Evolutionary conservation across 2,888 invertebrate genomes (phyloP), one percentile per base, ranked within the genome.

Genomic region (Dynastes tityus): DNA sequence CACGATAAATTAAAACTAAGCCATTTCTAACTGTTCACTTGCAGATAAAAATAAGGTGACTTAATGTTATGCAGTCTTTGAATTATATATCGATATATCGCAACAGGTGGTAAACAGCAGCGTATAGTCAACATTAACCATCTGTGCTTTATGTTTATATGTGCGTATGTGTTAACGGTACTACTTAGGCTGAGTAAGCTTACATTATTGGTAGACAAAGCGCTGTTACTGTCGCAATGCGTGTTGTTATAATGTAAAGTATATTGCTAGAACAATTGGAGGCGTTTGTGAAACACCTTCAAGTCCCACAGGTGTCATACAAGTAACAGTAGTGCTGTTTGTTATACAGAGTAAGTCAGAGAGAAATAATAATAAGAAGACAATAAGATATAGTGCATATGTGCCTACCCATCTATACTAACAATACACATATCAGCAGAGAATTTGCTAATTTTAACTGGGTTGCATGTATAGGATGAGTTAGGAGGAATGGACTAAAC

Each of bases 71-170:
- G 22, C 45, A 45, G 40, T 40, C 37, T 67, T 67, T 16, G 22
- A 49, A 67, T 49, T 45, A 49, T 67, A 13, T 67, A 67, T 67
- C 67, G 27, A 49, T 22, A 16, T 67, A 67, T 49, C 22, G 45
- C 67, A 67, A 67, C 67, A 67, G 67, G 67, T 67, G 67, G 67
- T 49, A 49, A 49, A 67, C 49, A 67, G 49, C 45, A 45, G 67
- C 40, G 45, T 49, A 22, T 22, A 11, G 22, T 22, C 49, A 22
- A 67, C 32, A 67, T 27, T 22, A 27, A 27, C 67, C 67, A 67
- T 49, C 27, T 67, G 49, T 67, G 67, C 27, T 45, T 67, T 67
- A 67, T 49, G 67, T 49, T 45, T 22, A 49, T 67, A 49, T 27
- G 45, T 29, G 13, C 63, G 27, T 67, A 64, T 67, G 49, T 49